Base-by-base conservation (phyloP, 2,888 invertebrate species). In the Troilus luridus region DNA sequence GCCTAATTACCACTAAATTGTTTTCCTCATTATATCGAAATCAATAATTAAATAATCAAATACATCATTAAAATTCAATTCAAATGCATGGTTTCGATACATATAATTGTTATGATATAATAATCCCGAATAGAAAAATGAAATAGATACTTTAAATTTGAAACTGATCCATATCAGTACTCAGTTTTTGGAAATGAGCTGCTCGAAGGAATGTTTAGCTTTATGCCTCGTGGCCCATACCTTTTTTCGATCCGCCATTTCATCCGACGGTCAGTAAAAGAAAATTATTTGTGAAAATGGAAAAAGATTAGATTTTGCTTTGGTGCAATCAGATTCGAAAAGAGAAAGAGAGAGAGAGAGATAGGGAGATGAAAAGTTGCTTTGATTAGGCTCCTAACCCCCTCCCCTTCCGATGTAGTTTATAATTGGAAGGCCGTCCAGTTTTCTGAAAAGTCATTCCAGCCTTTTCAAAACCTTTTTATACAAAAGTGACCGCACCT, bases 361-460 rank as follows among this genome's bases (percentile, higher is more conserved):
- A 64, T 64, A 77, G 72, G 56, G 56, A 85, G 85, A 85, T 85
- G 85, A 58, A 58, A 85, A 85, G 85, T 85, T 56, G 56, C 27
- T 62, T 88, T 88, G 88, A 88, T 88, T 88, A 88, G 88, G 59
- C 41, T 41, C 62, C 60, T 56, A 81, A 81, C 54, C 81, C 54
- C 81, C 81, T 81, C 56, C 85, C n/a, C 85, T 85, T 85, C 88
- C 90, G 77, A 90, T 90, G 88, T 90, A 90, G 85, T 90, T 90
- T 85, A 56, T 90, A 90, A 90, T 90, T 90, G 90, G 90, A 41
- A 90, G 60, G 7, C 24, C 81, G 72, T 85, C 56, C 11, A 85
- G 27, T 67, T 77, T 90, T 85, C 24, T 88, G 64, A 62, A 90
- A 90, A 59, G 90, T 85, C 85, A 90, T 90, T 90, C 88, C 81